These are phyloP conservation scores for Notamacropus eugenii DNA, from an alignment of 2,797 vertebrate genomes.

Conservation along the genomic window DNA sequence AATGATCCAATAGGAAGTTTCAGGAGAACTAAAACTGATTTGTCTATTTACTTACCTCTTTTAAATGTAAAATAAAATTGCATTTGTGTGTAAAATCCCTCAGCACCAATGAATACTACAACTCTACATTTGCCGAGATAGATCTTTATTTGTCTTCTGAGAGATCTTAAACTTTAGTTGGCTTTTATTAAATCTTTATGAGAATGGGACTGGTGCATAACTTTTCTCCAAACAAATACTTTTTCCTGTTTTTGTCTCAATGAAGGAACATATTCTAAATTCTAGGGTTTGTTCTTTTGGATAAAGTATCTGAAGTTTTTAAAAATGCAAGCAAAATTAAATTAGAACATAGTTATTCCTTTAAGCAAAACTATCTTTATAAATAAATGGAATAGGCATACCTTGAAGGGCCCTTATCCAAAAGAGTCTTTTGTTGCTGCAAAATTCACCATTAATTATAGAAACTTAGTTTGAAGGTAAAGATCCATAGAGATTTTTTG, in stretches of 20 bases:
- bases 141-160: conserved; percentile 64
- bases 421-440: background rate
- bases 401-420: background rate
- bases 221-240: conserved; percentile 57
- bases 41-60: conserved; percentile 65
- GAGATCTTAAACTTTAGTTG: conserved; percentile 68
- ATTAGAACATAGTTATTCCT: conserved; percentile 11
- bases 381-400: background rate
- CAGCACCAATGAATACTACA: conserved; percentile 39
- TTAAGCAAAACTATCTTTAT: background rate
- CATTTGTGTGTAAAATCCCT: conserved; percentile 49
- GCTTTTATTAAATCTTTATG: conserved; percentile 71
- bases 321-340: background rate
- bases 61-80: conserved; percentile 73
- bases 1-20: conserved; percentile 68
- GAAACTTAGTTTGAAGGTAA: background rate
- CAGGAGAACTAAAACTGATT: conserved; percentile 64
- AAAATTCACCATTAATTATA: background rate
- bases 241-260: conserved; percentile 42
- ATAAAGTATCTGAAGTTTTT: conserved; percentile 39
- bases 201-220: conserved; percentile 61
- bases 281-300: background rate
- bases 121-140: conserved; percentile 60
- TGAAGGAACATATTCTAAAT: conserved; percentile 34
- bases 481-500: background rate